Evolutionary conservation across 2,797 vertebrate genomes (phyloP).

Genomic region (Lagodon rhomboides): DNA sequence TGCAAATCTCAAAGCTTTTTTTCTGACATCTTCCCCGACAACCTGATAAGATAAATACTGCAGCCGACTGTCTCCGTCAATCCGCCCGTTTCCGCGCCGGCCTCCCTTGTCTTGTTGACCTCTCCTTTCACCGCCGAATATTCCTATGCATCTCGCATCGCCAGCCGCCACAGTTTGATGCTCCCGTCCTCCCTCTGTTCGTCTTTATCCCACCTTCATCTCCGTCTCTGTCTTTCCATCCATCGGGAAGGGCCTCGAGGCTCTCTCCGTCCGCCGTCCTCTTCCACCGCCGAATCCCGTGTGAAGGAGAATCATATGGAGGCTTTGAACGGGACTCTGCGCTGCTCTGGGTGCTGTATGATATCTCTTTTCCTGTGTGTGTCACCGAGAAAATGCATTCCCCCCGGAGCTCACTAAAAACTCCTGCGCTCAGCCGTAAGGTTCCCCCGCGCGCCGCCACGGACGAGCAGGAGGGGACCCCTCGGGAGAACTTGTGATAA

Average conservation of each 20-base stretch:
- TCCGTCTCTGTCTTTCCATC: slow-evolving; percentile 44
- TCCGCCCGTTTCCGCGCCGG: neutral
- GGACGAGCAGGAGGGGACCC: slow-evolving; percentile 18
- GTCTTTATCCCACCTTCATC: slow-evolving; percentile 70
- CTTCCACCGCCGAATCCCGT: slow-evolving; percentile 37
- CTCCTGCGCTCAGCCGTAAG: slow-evolving; percentile 45
- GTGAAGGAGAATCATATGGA: slow-evolving; percentile 62
- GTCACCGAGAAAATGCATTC: slow-evolving; percentile 33
- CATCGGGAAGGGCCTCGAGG: slow-evolving; percentile 58
- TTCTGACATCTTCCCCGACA: neutral
- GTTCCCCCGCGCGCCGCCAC: slow-evolving; percentile 9
- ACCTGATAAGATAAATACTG: neutral
- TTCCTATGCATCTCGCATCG: slow-evolving; percentile 61
- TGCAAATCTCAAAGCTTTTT: neutral
- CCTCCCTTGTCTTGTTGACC: slow-evolving; percentile 33
- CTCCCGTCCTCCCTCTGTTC: slow-evolving; percentile 58
- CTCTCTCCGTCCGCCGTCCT: slow-evolving; percentile 34
- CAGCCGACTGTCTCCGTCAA: neutral
- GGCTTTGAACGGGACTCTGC: slow-evolving; percentile 60
- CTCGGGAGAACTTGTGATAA: slow-evolving; percentile 56
- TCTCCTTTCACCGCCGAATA: slow-evolving; percentile 41
- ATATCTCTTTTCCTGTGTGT: slow-evolving; percentile 32
- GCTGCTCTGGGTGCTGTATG: slow-evolving; percentile 51
- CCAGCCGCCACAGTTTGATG: slow-evolving; percentile 53
- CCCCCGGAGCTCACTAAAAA: slow-evolving; percentile 52